These are phyloP conservation scores for Xenus cinereus DNA, from an alignment of 2,113 vertebrate genomes.

Conservation along the genomic window DNA sequence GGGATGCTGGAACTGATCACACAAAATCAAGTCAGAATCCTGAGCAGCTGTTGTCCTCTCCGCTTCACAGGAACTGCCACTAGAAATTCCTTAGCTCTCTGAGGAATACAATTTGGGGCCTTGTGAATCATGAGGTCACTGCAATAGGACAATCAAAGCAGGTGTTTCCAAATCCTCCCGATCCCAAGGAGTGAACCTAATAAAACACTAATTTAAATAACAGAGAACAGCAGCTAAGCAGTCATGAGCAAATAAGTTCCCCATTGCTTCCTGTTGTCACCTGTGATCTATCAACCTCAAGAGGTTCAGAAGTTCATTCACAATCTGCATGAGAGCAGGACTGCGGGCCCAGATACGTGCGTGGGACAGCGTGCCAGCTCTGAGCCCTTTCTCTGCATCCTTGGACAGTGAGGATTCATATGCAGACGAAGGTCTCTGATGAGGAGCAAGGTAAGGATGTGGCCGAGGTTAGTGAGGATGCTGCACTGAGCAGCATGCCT, in stretches of 20 bases:
- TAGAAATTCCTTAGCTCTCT: background rate
- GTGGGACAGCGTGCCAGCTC: fast-evolving
- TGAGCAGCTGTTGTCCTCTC: background rate
- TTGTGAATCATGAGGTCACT: background rate
- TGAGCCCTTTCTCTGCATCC: background rate
- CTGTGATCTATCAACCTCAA: background rate
- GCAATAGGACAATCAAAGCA: background rate
- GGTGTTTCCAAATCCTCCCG: background rate
- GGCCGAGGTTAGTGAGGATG: background rate
- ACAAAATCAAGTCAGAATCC: background rate
- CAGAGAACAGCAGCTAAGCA: background rate
- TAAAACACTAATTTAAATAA: background rate
- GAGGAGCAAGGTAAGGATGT: background rate
- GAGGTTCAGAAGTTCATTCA: background rate
- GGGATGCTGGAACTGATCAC: background rate
- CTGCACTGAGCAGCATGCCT: background rate
- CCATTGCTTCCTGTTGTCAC: background rate
- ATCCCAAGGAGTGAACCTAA: background rate
- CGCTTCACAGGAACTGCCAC: background rate
- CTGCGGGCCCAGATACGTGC: background rate
- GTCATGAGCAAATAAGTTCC: background rate
- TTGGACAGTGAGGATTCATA: background rate
- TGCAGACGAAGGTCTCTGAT: background rate
- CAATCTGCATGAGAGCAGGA: background rate
- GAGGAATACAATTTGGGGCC: background rate